A percentile compares a stretch with the other conserved stretches of the same genome.
Conservation (phyloP, 2,888 invertebrate species). For the Trachelus iudaicus region DNA sequence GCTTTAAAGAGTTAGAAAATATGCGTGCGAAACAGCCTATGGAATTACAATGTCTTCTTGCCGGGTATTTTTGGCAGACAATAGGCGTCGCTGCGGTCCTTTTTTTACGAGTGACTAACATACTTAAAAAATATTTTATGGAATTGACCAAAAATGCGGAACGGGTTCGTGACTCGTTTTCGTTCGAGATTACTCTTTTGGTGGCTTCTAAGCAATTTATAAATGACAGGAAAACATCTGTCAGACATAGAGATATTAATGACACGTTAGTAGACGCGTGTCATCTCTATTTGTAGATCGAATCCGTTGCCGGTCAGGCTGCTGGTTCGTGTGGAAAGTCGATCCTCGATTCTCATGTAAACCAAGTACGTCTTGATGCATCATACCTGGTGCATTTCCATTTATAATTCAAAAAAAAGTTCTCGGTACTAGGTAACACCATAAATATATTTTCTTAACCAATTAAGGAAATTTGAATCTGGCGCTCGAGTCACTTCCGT, state of each 20-base stretch:
- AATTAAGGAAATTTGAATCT: not conserved
- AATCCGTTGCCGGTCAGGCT: not conserved
- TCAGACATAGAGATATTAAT: not conserved
- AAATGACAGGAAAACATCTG: not conserved
- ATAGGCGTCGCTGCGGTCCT: not conserved
- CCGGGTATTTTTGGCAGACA: not conserved
- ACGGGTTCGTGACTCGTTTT: not conserved
- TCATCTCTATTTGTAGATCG: conserved; percentile 19
- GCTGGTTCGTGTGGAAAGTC: not conserved
- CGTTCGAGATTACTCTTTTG: not conserved
- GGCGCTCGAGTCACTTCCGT: not conserved
- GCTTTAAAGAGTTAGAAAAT: not conserved
- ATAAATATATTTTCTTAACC: not conserved
- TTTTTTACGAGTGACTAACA: not conserved
- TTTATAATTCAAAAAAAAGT: not conserved
- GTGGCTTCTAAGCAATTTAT: not conserved
- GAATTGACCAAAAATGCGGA: not conserved
- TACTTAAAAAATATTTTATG: not conserved
- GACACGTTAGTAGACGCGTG: conserved; percentile 1
- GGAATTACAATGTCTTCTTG: not conserved
- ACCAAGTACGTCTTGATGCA: not conserved
- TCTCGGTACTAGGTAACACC: not conserved
- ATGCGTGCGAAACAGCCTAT: not conserved
- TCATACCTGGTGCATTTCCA: not conserved
- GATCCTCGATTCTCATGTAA: not conserved